Percentiles rank a stretch among this genome's conserved stretches.
Evolutionary conservation across 2,797 vertebrate genomes (phyloP).

Genomic region (Hippoglossus hippoglossus): DNA sequence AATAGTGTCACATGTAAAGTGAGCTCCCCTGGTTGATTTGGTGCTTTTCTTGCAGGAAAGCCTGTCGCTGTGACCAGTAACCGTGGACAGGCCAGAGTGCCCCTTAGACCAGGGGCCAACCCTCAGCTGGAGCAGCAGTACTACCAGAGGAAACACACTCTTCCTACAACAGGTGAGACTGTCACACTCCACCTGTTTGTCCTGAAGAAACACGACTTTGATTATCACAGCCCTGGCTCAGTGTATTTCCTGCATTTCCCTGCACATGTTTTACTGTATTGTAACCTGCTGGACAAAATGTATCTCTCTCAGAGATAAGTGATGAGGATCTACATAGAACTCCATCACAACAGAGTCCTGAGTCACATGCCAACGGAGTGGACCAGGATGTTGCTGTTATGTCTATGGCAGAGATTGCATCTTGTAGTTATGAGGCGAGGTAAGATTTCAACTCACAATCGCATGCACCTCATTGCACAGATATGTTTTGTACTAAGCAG

Average conservation of each 20-base stretch:
- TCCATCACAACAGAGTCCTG: conserved; percentile 82
- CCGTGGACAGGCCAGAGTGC: conserved; percentile 89
- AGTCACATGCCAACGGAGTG: conserved; percentile 80
- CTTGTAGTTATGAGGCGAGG: conserved; percentile 99
- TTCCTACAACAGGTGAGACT: conserved; percentile 86
- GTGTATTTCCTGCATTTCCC: not conserved
- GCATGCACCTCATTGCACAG: not conserved
- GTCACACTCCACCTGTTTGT: not conserved
- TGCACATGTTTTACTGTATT: not conserved
- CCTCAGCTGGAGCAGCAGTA: conserved; percentile 92
- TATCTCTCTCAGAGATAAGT: conserved; percentile 64
- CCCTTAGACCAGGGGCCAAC: conserved; percentile 89
- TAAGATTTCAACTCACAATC: conserved; percentile 58
- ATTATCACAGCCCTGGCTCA: not conserved
- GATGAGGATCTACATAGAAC: conserved; percentile 81
- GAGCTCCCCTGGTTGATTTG: conserved; percentile 3
- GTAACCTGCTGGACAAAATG: not conserved
- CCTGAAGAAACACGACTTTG: not conserved
- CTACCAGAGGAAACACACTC: conserved; percentile 89
- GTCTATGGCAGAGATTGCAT: conserved; percentile 98
- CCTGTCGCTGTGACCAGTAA: conserved; percentile 98
- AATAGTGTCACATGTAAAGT: not conserved
- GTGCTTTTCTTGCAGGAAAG: conserved; percentile 85
- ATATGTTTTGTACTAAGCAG: not conserved
- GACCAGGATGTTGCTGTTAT: conserved; percentile 81